Percentiles rank a stretch among this genome's conserved stretches.
phyloP scores from a whole-genome alignment of 1,140 invertebrate genomes.

The Pseudachorutes palmiensis region DNA sequence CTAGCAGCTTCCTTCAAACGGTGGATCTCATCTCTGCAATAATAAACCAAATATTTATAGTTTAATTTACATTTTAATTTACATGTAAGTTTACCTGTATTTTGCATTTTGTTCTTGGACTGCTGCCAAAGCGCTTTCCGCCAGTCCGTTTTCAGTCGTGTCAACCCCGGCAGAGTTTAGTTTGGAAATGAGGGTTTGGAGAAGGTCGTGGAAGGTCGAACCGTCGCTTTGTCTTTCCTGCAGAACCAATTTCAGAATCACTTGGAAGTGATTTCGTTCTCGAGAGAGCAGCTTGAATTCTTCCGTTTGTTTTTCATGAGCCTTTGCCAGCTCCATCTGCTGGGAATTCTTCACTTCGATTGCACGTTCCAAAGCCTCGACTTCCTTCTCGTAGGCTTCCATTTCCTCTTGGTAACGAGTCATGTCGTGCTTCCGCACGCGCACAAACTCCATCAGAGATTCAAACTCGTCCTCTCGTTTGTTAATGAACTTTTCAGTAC shows the following conservation, averaged over 20 bases:
- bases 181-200: constrained; percentile 20
- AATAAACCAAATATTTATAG: not conserved
- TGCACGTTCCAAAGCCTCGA: constrained; percentile 16
- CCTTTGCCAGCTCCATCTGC: constrained; percentile 14
- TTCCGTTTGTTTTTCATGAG: constrained; percentile 18
- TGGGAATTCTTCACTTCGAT: constrained; percentile 16
- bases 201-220: constrained; percentile 14
- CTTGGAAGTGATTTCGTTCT: constrained; percentile 24
- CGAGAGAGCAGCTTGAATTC: constrained; percentile 12
- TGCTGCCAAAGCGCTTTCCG: constrained; percentile 22
- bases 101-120: constrained; percentile 28
- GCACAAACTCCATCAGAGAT: constrained; percentile 20
- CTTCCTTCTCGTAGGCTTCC: constrained; percentile 21
- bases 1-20: not conserved
- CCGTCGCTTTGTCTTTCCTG: constrained; percentile 20
- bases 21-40: not conserved
- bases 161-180: constrained; percentile 20
- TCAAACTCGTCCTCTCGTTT: constrained; percentile 30
- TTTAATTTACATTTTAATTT: not conserved
- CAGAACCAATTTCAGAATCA: constrained; percentile 24
- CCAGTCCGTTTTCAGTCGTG: too few relatives aligned
- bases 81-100: constrained; percentile 11
- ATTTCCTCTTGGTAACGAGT: constrained; percentile 14
- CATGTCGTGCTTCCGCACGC: constrained; percentile 8
- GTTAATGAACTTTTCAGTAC: not conserved